phyloP scores from a whole-genome alignment of 2,888 invertebrate species.

The Monopis laevigella region DNA sequence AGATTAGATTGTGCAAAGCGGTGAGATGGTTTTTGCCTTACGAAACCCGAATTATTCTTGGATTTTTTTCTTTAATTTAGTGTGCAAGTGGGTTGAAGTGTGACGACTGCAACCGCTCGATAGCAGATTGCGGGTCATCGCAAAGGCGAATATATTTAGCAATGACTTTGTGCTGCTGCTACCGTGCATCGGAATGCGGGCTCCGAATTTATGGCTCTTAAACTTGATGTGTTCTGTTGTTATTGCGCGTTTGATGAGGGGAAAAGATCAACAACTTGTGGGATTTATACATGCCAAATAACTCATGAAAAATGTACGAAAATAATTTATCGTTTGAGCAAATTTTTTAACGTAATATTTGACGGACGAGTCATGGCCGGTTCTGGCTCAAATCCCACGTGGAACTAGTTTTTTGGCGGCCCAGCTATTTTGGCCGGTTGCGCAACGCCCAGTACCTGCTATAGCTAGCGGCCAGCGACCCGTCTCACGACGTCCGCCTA shows the following conservation, averaged over 20 bases:
- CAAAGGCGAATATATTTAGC: slow-evolving; percentile 17
- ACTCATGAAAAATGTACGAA: background rate
- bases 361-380: slow-evolving; percentile 8
- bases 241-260: too few relatives aligned
- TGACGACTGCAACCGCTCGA: too few relatives aligned
- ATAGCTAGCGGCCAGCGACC: slow-evolving; percentile 24
- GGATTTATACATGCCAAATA: background rate
- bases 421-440: slow-evolving; percentile 49
- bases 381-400: slow-evolving; percentile 37
- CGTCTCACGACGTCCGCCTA: slow-evolving; percentile 32
- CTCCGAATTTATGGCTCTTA: background rate
- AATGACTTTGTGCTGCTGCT: slow-evolving; percentile 13
- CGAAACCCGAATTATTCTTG: background rate
- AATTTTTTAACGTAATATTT: slow-evolving; percentile 1
- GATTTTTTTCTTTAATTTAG: background rate
- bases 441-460: slow-evolving; percentile 36
- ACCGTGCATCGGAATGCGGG: slow-evolving; percentile 4
- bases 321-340: background rate
- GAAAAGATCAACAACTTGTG: too few relatives aligned
- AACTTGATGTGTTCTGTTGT: too few relatives aligned
- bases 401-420: slow-evolving; percentile 59
- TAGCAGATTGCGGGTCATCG: slow-evolving; percentile 14
- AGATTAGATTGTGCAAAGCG: slow-evolving; percentile 24
- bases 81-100: background rate
- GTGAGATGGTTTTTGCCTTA: slow-evolving; percentile 14